Percentiles rank a stretch among this genome's conserved stretches.
Evolutionary conservation across 2,113 vertebrate species (phyloP).

Genomic region (Nematolebias whitei): DNA sequence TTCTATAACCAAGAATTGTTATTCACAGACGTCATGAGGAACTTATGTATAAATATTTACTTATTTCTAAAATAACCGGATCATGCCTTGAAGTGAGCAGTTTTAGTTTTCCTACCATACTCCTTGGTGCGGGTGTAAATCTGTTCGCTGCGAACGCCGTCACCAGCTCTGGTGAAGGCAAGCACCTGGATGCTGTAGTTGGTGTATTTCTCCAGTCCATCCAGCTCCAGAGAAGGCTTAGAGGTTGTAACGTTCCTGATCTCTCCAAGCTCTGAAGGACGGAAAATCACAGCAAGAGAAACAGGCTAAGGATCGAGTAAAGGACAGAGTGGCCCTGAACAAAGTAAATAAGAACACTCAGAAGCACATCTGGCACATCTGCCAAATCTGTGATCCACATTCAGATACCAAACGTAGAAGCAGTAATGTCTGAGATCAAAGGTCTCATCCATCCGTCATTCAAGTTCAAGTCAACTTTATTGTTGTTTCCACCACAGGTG

Average conservation of each 20-base stretch:
- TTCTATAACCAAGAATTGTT: no score
- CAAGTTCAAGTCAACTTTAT: no score
- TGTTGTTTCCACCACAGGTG: no score
- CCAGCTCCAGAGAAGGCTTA: slow-evolving; percentile 91
- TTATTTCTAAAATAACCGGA: no score
- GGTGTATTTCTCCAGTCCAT: slow-evolving; percentile 96
- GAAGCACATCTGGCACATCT: background rate
- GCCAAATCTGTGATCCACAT: background rate
- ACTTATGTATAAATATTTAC: no score
- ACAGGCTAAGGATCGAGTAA: background rate
- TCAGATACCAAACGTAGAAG: background rate
- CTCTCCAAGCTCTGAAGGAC: slow-evolving; percentile 90
- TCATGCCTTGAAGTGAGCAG: no score
- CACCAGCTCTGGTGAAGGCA: slow-evolving; percentile 94
- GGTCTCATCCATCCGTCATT: no score
- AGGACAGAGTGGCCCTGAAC: background rate
- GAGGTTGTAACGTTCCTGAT: slow-evolving; percentile 95
- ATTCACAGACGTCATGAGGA: no score
- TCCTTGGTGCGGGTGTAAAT: slow-evolving; percentile 97
- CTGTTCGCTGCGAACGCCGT: slow-evolving; percentile 94
- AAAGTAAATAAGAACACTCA: background rate
- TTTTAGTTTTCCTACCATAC: slow-evolving; percentile 83
- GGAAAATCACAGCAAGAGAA: no score
- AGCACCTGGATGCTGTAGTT: slow-evolving; percentile 98
- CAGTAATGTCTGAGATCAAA: background rate